Conservation (phyloP, 2,113 vertebrate species). For the Syrrhaptes paradoxus region DNA sequence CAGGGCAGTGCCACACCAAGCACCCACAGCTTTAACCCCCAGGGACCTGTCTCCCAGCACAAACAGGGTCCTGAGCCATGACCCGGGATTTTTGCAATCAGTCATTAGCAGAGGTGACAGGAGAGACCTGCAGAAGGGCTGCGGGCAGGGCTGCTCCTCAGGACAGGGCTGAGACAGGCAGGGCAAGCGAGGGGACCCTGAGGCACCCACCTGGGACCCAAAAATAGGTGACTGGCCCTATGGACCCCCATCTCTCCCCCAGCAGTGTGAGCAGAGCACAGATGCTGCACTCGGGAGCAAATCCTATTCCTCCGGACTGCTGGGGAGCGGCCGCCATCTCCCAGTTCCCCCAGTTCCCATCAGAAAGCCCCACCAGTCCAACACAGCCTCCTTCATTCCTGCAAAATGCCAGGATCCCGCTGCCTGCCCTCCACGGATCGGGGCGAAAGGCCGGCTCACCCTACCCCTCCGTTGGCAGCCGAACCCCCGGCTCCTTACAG, state of each 20-base stretch:
- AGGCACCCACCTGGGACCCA: background rate
- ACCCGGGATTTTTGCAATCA: background rate
- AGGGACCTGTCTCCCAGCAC: background rate
- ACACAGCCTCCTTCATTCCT: background rate
- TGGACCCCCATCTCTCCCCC: background rate
- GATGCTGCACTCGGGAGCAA: background rate
- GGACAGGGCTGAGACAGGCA: background rate
- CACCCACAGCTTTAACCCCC: rapidly evolving
- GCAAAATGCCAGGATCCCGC: rapidly evolving
- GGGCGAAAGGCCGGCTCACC: slow-evolving; percentile 25
- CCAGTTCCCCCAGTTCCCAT: background rate
- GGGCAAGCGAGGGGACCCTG: too few species aligned
- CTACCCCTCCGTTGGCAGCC: background rate
- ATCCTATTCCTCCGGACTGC: background rate
- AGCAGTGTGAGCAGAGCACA: background rate
- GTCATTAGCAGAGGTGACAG: background rate
- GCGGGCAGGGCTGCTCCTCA: background rate
- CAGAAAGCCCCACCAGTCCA: background rate
- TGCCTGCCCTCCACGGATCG: rapidly evolving
- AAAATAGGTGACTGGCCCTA: background rate
- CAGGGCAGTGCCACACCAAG: background rate
- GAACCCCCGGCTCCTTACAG: background rate
- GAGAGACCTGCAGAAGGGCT: background rate
- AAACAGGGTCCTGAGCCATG: background rate
- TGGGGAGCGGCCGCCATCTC: background rate